Percentiles rank a stretch among this genome's conserved stretches.
These are phyloP conservation scores for Lepisosteus osseus DNA, from an alignment of 2,113 vertebrate genomes.

Conservation along the genomic window DNA sequence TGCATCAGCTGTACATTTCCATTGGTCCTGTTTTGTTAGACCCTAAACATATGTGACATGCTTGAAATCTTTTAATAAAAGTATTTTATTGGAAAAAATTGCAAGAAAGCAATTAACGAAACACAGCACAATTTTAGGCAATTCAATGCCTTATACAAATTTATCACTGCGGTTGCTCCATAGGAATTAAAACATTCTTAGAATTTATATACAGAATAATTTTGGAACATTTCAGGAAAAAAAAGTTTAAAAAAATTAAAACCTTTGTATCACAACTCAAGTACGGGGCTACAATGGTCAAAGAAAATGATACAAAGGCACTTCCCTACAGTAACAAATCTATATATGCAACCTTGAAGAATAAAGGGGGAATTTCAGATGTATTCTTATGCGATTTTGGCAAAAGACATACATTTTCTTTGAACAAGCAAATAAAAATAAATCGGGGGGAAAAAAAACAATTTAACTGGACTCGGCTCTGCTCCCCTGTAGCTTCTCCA, in stretches of 20 bases:
- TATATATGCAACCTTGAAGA: constrained; percentile 64
- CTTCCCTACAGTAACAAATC: constrained; percentile 77
- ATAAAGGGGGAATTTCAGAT: constrained; percentile 38
- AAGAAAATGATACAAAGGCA: constrained; percentile 76
- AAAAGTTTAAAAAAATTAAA: constrained; percentile 48
- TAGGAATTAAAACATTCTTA: constrained; percentile 87
- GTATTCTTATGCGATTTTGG: constrained; percentile 9
- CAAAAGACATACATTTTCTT: neutral
- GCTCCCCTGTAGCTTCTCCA: constrained; percentile 70
- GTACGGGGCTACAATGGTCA: constrained; percentile 58
- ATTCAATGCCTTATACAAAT: constrained; percentile 84
- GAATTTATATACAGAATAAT: constrained; percentile 87
- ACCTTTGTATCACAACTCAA: constrained; percentile 65
- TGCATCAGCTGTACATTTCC: no score
- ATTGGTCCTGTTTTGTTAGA: no score
- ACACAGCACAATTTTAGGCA: constrained; percentile 75
- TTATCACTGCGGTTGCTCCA: constrained; percentile 74
- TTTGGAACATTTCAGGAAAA: constrained; percentile 41
- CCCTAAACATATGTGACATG: no score
- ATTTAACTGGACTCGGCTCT: constrained; percentile 59
- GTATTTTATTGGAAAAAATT: constrained; percentile 65
- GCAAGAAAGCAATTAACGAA: constrained; percentile 64
- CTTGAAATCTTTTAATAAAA: constrained; percentile 41
- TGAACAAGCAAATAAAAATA: neutral
- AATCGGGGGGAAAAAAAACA: neutral